These are phyloP conservation scores for Porites lutea DNA, from an alignment of 64 coral and sea anemone genomes.

Conservation along the genomic window DNA sequence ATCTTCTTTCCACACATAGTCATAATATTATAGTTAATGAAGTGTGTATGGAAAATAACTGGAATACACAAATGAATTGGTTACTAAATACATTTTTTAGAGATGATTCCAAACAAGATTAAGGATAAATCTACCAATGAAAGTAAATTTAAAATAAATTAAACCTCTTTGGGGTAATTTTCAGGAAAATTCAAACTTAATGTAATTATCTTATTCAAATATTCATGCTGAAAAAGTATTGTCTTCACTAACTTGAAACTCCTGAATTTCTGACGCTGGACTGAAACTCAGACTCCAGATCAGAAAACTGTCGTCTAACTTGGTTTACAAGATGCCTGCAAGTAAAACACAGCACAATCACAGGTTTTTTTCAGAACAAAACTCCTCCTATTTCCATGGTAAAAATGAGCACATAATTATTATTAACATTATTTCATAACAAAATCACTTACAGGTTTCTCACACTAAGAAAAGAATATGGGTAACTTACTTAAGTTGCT, in stretches of 20 bases:
- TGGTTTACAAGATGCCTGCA: conserved; percentile 50
- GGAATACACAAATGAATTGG: too few species aligned
- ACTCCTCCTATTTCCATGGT: background rate
- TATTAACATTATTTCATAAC: too few species aligned
- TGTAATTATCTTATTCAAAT: too few species aligned
- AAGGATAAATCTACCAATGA: too few species aligned
- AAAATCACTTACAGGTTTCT: background rate
- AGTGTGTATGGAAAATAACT: too few species aligned
- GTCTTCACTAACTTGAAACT: conserved; percentile 12
- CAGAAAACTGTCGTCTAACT: conserved; percentile 27
- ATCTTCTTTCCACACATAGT: too few species aligned
- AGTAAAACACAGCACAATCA: background rate
- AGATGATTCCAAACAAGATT: too few species aligned
- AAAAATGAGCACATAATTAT: background rate
- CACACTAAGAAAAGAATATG: background rate
- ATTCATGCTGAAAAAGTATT: background rate
- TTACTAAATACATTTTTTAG: too few species aligned
- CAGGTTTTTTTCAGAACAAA: background rate
- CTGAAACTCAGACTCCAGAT: conserved; percentile 33
- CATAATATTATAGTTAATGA: too few species aligned
- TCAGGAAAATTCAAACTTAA: too few species aligned
- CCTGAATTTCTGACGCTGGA: conserved; percentile 33
- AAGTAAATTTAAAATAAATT: too few species aligned
- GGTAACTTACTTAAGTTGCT: conserved; percentile 56
- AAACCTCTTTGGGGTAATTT: too few species aligned